Evolutionary conservation across 2,888 invertebrate species (phyloP).

Genomic region (Xanthorhoe spadicearia): DNA sequence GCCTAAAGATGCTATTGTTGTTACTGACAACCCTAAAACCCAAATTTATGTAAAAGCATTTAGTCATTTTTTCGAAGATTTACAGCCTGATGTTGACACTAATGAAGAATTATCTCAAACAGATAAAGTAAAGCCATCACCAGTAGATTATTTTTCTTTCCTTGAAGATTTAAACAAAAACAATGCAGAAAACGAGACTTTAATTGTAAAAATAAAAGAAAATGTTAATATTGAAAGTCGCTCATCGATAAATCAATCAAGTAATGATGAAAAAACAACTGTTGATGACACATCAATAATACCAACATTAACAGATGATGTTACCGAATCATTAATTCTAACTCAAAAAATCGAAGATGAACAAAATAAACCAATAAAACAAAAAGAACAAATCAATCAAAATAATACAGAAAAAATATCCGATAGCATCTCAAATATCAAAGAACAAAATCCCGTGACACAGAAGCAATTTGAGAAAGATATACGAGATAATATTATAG

Average conservation of each 20-base stretch:
- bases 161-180: too few relatives aligned
- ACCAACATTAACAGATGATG: background rate
- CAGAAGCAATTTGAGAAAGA: conserved; percentile 30
- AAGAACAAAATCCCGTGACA: conserved; percentile 1
- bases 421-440: conserved; percentile 31
- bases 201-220: background rate
- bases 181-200: background rate
- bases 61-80: conserved; percentile 48
- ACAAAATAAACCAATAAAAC: background rate
- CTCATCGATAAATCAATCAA: conserved; percentile 1
- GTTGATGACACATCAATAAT: background rate
- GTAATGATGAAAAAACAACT: background rate
- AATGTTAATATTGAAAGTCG: conserved; percentile 3
- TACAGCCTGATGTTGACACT: conserved; percentile 34
- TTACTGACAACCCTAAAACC: conserved; percentile 55
- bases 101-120: background rate
- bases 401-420: background rate
- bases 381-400: background rate
- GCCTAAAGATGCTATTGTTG: conserved; percentile 40
- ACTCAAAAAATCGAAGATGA: background rate
- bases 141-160: background rate
- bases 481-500: conserved; percentile 49
- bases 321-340: background rate
- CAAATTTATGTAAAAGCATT: conserved; percentile 62
- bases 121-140: background rate